Base-by-base conservation (phyloP, 2,797 vertebrate species). In the Petrocephalus schoutedeni region DNA sequence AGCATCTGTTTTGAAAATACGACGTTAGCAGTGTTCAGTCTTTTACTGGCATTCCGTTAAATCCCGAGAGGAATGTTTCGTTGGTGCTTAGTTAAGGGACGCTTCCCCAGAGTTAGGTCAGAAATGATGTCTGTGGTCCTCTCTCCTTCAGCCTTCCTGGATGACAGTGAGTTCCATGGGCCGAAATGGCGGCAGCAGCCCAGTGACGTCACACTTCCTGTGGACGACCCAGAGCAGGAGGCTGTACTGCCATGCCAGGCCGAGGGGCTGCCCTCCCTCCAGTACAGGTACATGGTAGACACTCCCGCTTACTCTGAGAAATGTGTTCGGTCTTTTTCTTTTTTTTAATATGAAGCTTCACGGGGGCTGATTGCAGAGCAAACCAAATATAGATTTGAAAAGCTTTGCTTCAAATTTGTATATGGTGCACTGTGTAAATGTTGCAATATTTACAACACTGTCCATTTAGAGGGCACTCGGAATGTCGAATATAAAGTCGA, bases 181-280 rank as follows among this genome's bases (percentile, higher is more conserved):
- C 95, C 95, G 19, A 94, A 93, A 89, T 96, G 96, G 95, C 92
- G 95, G 86, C 95, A 95, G 95, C 95, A 96, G 90, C 96, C 96
- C 1, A 95, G 93, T 21, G 95, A 96, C 90, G 90, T 96, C 89
- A 96, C 95, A 54, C 95, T 96, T 88, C 95, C 96, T 0, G 91
- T 95, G 0, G 95, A 95, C 86, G 93, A 94, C 86, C 94, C 95
- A 41, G 95, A 96, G 49, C 95, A 95, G 91, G 95, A 96, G 90
- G 95, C 95, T 2, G 96, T 95, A 6, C 90, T 96, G 90, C 94
- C 94, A 12, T 96, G 96, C 87, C 95, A 96, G 2, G 94, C 95
- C 7, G 96, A 95, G 89, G 95, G 95, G 88, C 91, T 90, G 16
- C 94, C 96, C 2, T 56, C 94, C 23, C 94, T 94, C 86, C 95